phyloP scores from a whole-genome alignment of 1,140 invertebrate genomes.

The Neodiprion lecontei region DNA sequence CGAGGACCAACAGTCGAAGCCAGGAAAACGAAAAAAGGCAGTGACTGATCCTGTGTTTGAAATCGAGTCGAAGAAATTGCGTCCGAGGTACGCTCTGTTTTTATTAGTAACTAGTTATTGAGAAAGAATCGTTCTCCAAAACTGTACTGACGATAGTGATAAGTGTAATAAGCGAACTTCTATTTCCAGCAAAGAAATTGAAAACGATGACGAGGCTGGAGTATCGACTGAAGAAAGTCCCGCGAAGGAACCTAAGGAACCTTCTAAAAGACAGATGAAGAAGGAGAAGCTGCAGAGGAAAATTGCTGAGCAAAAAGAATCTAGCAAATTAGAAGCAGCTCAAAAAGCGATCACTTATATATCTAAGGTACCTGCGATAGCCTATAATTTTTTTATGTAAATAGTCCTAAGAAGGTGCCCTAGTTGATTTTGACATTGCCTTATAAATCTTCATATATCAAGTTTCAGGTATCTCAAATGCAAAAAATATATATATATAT shows the following conservation, averaged over 20 bases:
- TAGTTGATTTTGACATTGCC: constrained; percentile 9
- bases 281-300: constrained; percentile 38
- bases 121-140: too few relatives aligned
- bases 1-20: too few relatives aligned
- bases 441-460: constrained; percentile 9
- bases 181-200: neutral
- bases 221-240: neutral
- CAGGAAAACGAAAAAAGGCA: too few relatives aligned
- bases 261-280: constrained; percentile 37
- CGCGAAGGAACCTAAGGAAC: neutral
- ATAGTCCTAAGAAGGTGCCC: constrained; percentile 2
- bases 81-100: too few relatives aligned
- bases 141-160: too few relatives aligned
- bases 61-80: too few relatives aligned
- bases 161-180: too few relatives aligned
- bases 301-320: constrained; percentile 31
- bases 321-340: constrained; percentile 35
- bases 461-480: neutral
- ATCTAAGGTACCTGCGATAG: constrained; percentile 40
- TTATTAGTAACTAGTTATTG: too few relatives aligned
- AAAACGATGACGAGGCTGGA: neutral
- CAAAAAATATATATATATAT: too few relatives aligned
- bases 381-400: neutral
- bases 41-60: too few relatives aligned
- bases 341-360: constrained; percentile 49